Percentiles rank a stretch among this genome's conserved stretches.
Evolutionary conservation across 2,888 invertebrate genomes (phyloP).

Genomic region (Endotricha flammealis): DNA sequence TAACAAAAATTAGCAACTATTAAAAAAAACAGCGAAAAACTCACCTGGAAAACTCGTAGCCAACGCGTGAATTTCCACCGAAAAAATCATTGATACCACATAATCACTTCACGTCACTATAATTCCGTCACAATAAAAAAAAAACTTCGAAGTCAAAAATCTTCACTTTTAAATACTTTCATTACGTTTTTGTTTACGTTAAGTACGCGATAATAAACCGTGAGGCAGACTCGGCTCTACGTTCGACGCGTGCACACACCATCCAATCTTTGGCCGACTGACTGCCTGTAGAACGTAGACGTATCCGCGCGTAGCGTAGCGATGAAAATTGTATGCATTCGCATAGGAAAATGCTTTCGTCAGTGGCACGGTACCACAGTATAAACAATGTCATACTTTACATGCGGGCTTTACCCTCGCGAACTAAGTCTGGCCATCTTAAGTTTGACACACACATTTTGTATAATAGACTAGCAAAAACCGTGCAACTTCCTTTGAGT

Average conservation of each 20-base stretch:
- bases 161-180: background rate
- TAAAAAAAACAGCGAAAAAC: too few species aligned
- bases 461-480: too few species aligned
- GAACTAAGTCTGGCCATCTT: too few species aligned
- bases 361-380: too few species aligned
- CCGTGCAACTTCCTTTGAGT: too few species aligned
- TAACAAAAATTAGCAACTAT: slow-evolving; percentile 6
- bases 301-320: slow-evolving; percentile 21
- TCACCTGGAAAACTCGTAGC: slow-evolving; percentile 41
- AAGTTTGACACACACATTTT: too few species aligned
- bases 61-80: slow-evolving; percentile 28
- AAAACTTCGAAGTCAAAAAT: background rate
- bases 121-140: slow-evolving; percentile 8
- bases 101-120: slow-evolving; percentile 17
- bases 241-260: background rate
- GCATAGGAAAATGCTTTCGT: slow-evolving; percentile 60
- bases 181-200: background rate
- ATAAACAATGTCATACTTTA: too few species aligned
- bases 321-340: slow-evolving; percentile 42
- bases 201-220: background rate
- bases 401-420: too few species aligned
- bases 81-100: slow-evolving; percentile 20
- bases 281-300: background rate
- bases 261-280: background rate
- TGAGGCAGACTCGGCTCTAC: too few species aligned